Percentiles rank a stretch among this genome's conserved stretches.
Conservation (phyloP, 2,797 vertebrate species). For the Crossoptilon crossoptilon region DNA sequence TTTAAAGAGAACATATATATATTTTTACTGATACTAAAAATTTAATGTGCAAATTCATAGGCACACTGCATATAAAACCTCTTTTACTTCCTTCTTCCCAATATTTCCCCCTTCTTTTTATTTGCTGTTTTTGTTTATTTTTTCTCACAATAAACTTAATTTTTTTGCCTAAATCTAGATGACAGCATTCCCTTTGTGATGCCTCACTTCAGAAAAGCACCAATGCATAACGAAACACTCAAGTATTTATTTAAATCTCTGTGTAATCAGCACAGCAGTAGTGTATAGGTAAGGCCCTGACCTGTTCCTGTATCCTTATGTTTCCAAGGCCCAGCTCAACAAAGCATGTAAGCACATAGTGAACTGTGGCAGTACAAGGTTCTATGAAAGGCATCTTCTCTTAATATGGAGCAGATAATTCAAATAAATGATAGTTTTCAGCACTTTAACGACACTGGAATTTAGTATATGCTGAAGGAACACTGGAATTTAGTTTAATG, state of each 20-base stretch:
- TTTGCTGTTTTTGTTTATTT: background rate
- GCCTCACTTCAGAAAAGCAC: background rate
- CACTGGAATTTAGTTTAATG: background rate
- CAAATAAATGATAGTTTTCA: background rate
- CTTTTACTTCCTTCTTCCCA: constrained; percentile 27
- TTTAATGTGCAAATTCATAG: background rate
- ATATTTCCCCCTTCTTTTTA: background rate
- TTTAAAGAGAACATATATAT: background rate
- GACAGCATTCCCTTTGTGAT: background rate
- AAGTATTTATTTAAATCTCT: background rate
- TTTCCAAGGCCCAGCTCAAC: background rate
- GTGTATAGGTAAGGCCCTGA: background rate
- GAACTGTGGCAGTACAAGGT: background rate
- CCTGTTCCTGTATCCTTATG: background rate
- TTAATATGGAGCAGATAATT: background rate
- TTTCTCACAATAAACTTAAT: background rate
- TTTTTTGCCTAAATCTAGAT: background rate
- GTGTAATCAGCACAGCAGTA: background rate
- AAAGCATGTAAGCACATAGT: background rate
- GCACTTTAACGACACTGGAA: background rate
- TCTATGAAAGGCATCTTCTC: background rate
- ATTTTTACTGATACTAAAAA: background rate
- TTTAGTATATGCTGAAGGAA: too few species aligned
- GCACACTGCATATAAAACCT: background rate
- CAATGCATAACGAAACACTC: background rate